phyloP scores from a whole-genome alignment of 1,140 invertebrate species.

The Triops cancriformis region DNA sequence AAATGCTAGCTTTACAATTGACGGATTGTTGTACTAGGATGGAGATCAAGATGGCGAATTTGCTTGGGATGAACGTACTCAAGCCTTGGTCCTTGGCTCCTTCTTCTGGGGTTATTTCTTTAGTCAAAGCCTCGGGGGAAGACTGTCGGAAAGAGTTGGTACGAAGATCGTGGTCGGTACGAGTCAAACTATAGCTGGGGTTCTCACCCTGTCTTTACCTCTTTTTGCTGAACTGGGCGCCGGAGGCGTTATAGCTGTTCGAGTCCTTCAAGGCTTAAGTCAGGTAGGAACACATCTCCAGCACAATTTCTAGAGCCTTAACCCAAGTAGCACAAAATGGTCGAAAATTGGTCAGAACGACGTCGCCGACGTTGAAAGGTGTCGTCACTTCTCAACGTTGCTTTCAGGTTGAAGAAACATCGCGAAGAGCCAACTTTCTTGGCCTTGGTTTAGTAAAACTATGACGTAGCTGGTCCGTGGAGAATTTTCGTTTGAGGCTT shows the following conservation, averaged over 20 bases:
- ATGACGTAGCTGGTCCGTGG: no score
- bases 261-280: constrained; percentile 44
- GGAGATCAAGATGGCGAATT: constrained; percentile 31
- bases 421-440: no score
- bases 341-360: no score
- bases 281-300: no score
- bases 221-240: constrained; percentile 37
- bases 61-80: constrained; percentile 34
- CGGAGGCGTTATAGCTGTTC: constrained; percentile 38
- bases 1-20: no score
- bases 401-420: no score
- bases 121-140: constrained; percentile 42
- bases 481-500: no score
- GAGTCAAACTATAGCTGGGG: constrained; percentile 38
- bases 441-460: no score
- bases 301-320: no score
- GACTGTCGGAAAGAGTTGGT: constrained; percentile 34
- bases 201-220: constrained; percentile 43
- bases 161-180: constrained; percentile 31
- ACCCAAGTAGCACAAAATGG: no score
- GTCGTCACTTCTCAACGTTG: no score
- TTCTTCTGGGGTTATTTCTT: constrained; percentile 43
- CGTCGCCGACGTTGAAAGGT: no score
- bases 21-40: not conserved
- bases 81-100: constrained; percentile 38